A percentile compares a stretch with the other conserved stretches of the same genome.
These are phyloP conservation scores for Henricia sp. DNA, from an alignment of 53 echinoderm and acorn worm genomes.

Conservation along the genomic window DNA sequence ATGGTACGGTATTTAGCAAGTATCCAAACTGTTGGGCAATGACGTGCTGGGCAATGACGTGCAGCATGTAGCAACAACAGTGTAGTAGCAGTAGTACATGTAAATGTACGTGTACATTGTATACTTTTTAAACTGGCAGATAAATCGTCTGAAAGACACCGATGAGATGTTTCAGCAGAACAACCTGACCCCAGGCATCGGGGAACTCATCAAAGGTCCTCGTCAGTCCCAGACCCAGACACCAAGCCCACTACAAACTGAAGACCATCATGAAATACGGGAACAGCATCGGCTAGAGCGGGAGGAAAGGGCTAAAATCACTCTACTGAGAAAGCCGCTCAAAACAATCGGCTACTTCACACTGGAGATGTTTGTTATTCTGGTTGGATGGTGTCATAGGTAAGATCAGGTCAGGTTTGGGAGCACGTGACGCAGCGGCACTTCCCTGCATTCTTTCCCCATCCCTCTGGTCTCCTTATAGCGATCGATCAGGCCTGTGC, in stretches of 20 bases:
- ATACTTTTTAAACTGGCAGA: no score
- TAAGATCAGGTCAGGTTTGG: conserved; percentile 16
- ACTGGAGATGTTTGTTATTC: conserved; percentile 83
- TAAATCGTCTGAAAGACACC: conserved; percentile 77
- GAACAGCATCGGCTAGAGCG: conserved; percentile 73
- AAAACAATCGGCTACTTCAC: conserved; percentile 78
- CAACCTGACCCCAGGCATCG: conserved; percentile 73
- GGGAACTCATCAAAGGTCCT: conserved; percentile 79
- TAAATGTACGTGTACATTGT: no score
- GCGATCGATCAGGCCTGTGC: no score
- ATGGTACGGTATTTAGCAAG: no score
- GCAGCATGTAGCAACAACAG: no score
- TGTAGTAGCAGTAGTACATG: no score
- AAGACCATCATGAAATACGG: conserved; percentile 73
- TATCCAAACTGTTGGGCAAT: no score
- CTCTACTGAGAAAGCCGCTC: conserved; percentile 77
- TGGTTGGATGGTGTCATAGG: conserved; percentile 95
- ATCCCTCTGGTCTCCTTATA: no score
- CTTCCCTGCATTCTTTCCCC: no score
- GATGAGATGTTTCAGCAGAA: conserved; percentile 88
- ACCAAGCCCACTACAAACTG: conserved; percentile 56
- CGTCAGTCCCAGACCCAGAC: conserved; percentile 45
- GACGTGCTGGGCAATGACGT: no score
- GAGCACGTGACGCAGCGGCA: no score
- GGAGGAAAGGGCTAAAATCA: conserved; percentile 82